phyloP scores from a whole-genome alignment of 2,797 vertebrate genomes.

The Leptoclinus maculatus region DNA sequence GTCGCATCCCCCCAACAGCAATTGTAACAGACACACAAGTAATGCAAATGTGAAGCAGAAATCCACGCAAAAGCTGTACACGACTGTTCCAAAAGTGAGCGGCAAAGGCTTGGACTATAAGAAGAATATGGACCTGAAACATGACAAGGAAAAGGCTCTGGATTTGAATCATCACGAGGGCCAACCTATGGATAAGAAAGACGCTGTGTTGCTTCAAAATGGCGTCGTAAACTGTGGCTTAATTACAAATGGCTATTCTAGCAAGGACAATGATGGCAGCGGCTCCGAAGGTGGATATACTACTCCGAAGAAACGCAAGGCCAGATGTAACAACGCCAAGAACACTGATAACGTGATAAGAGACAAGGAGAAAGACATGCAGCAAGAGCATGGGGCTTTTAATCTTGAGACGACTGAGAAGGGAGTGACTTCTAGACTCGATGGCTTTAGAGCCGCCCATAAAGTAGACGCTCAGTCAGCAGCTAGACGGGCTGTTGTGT shows the following conservation, averaged over 20 bases:
- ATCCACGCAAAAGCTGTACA: constrained; percentile 82
- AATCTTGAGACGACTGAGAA: constrained; percentile 81
- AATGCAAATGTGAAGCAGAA: constrained; percentile 85
- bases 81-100: constrained; percentile 87
- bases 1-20: constrained; percentile 85
- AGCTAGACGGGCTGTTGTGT: constrained; percentile 58
- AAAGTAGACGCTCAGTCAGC: constrained; percentile 74
- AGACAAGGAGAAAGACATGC: constrained; percentile 90
- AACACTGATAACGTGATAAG: constrained; percentile 89
- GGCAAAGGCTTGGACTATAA: constrained; percentile 88
- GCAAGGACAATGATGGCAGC: constrained; percentile 96
- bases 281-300: constrained; percentile 96
- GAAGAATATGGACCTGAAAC: constrained; percentile 93
- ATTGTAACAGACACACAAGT: constrained; percentile 88
- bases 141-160: constrained; percentile 86
- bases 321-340: constrained; percentile 91
- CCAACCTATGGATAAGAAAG: constrained; percentile 82
- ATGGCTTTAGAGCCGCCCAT: constrained; percentile 83
- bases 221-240: constrained; percentile 90
- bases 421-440: constrained; percentile 83
- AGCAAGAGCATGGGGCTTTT: constrained; percentile 75
- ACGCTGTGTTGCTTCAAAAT: constrained; percentile 89
- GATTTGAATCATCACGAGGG: constrained; percentile 75
- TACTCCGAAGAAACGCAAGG: constrained; percentile 94
- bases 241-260: constrained; percentile 94